Evolutionary conservation across 2,113 vertebrate species (phyloP).

Genomic region (Arenaria interpres): DNA sequence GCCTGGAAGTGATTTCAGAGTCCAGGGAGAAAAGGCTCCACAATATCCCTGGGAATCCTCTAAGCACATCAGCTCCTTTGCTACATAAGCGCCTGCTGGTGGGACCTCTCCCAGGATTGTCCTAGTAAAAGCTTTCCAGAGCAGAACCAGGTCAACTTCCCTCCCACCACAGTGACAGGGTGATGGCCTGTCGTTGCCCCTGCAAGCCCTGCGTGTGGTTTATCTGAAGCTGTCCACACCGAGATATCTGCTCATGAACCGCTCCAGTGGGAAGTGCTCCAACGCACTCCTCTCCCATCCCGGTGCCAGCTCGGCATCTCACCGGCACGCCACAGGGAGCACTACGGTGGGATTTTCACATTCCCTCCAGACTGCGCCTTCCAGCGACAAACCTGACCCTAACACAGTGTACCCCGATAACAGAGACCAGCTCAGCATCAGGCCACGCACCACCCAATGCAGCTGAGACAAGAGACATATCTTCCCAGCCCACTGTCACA

Average conservation of each 20-base stretch:
- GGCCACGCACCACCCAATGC: rapidly evolving
- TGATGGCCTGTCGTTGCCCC: background rate
- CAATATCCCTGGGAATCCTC: background rate
- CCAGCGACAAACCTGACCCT: background rate
- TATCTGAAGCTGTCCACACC: background rate
- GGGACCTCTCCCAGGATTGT: background rate
- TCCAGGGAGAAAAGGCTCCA: background rate
- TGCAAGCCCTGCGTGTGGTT: background rate
- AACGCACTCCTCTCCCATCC: background rate
- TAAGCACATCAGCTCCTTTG: background rate
- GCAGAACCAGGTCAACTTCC: background rate
- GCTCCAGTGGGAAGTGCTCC: background rate
- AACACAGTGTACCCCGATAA: too few relatives aligned
- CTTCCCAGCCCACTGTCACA: background rate
- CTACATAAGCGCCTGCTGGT: background rate
- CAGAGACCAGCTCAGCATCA: background rate
- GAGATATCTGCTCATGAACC: background rate
- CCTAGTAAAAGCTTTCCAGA: background rate
- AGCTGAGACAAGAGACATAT: background rate
- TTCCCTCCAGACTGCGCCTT: background rate
- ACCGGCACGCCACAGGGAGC: rapidly evolving
- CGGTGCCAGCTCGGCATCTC: rapidly evolving
- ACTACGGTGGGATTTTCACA: background rate
- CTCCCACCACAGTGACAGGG: background rate
- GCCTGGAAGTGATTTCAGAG: background rate